Base-by-base conservation (phyloP, 2,113 vertebrate genomes). In the Hippocampus barbouri region DNA sequence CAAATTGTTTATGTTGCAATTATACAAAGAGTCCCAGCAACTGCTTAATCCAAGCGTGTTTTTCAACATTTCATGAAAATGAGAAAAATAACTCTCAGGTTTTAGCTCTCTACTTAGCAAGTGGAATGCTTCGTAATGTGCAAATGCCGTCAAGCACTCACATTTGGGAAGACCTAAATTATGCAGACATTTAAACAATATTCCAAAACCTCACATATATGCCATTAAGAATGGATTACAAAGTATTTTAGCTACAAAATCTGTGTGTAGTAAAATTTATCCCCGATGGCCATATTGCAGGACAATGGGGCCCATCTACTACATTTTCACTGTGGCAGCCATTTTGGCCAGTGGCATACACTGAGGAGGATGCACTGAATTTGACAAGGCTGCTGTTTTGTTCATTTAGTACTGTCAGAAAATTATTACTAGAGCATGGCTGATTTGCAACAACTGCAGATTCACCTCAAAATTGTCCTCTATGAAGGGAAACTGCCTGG, bases 401-500 rank as follows among this genome's bases (percentile, higher is more conserved):
- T 2, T 47, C 2, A 60, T 45, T 18, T 18, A 18, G 38, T n/a
- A 16, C 25, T 2, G 9, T 12, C 20, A 49, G 15, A 8, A 9
- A 14, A 47, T 18, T 47, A 16, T 66, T 47, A 25, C 30, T 49
- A 2, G n/a, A 53, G 21, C 10, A 23, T 64, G 38, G 15, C 18
- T 3, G 3, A 41, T 25, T 34, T 61, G 27, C 59, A 34, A 8
- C 21, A 40, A 57, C 21, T 14, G 10, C 5, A 1, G 8, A 5
- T 9, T 53, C 87, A 98, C 97, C 96, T 99, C 92, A 1, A 92
- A 95, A 88, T 99, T 99, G 51, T 96, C 93, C 82, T 93, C 92
- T 30, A 99, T 94, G 86, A 99, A 99, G 38, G 94, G 92, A 69
- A 98, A 97, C 89, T 98, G 97, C 63, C 88, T 85, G 0, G 92